Conservation (phyloP, 1,140 invertebrate genomes). For the Nautilus pompilius region DNA sequence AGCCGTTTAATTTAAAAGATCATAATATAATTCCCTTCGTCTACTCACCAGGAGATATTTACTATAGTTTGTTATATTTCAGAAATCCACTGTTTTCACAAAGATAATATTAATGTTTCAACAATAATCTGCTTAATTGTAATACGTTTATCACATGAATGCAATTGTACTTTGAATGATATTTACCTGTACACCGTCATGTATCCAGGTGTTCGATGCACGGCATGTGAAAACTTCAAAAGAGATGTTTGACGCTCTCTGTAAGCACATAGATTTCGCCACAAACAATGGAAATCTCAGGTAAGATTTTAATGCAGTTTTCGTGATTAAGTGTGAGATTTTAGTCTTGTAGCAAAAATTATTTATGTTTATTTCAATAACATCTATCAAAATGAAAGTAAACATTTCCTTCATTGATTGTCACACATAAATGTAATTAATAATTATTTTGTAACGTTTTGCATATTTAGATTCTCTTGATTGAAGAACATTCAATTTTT, state of each 20-base stretch:
- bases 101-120: not conserved
- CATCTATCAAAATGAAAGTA: not conserved
- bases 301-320: conserved; percentile 57
- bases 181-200: not conserved
- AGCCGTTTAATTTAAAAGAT: not conserved
- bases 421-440: too few species aligned
- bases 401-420: not conserved
- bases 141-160: not conserved
- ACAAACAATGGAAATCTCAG: conserved; percentile 93
- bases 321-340: not conserved
- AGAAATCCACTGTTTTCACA: not conserved
- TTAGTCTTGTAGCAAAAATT: not conserved
- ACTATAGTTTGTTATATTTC: not conserved
- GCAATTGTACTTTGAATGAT: not conserved
- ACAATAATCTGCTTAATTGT: not conserved
- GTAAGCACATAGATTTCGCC: conserved; percentile 91
- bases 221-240: conserved; percentile 85
- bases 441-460: too few species aligned
- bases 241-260: conserved; percentile 91
- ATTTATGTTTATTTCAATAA: not conserved
- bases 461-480: too few species aligned
- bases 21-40: not conserved
- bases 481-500: too few species aligned
- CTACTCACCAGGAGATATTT: not conserved
- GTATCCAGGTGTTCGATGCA: conserved; percentile 81